Conservation (phyloP, 2,113 vertebrate species). For the Dendropsophus ebraccatus region DNA sequence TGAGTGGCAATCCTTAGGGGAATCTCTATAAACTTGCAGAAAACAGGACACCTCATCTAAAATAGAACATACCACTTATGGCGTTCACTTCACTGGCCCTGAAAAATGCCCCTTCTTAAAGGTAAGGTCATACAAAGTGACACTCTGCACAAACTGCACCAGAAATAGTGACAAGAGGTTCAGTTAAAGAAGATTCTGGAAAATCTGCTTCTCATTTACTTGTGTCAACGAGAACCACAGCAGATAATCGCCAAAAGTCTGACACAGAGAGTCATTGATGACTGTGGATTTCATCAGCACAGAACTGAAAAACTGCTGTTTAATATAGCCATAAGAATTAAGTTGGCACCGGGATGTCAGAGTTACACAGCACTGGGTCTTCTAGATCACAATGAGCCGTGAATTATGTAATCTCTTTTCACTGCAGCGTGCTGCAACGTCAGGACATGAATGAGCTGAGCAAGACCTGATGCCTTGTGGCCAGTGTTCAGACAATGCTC, state of each 20-base stretch:
- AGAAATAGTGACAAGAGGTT: background rate
- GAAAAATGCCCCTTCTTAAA: background rate
- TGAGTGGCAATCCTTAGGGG: background rate
- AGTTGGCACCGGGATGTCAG: background rate
- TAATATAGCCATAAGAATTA: background rate
- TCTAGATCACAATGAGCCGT: background rate
- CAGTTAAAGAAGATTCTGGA: background rate
- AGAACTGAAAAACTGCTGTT: background rate
- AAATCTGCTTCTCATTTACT: constrained; percentile 15
- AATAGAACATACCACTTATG: background rate
- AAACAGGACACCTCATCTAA: background rate
- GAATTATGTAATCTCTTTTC: background rate
- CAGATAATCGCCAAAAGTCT: background rate
- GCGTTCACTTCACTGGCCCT: too few relatives aligned
- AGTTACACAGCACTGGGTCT: background rate
- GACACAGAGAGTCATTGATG: background rate
- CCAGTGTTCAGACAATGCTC: background rate
- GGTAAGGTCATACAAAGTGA: background rate
- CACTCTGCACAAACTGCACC: background rate
- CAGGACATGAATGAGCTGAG: background rate
- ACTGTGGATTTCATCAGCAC: background rate
- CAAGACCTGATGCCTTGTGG: background rate
- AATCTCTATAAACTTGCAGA: background rate
- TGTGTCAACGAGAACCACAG: background rate
- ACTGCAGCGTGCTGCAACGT: background rate